These are phyloP conservation scores for Anticlea derivata DNA, from an alignment of 2,888 invertebrate species.

Conservation along the genomic window DNA sequence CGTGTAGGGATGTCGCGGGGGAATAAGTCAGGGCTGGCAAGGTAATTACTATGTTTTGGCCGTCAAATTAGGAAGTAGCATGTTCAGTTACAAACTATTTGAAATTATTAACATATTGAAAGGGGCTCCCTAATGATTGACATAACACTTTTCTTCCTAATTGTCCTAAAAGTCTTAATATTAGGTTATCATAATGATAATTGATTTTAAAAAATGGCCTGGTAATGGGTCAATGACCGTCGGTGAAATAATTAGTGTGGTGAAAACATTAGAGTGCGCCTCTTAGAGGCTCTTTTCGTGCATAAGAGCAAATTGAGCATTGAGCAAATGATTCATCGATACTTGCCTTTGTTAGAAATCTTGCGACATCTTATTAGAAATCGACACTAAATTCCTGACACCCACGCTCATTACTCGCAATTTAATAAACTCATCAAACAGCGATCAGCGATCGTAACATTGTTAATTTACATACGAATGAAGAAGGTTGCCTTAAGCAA, in stretches of 20 bases:
- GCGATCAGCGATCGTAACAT: conserved; percentile 51
- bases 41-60: not conserved
- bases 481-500: conserved; percentile 61
- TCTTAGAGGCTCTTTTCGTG: no score
- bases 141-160: no score
- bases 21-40: conserved; percentile 39
- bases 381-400: conserved; percentile 19
- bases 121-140: no score
- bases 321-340: conserved; percentile 15
- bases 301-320: no score
- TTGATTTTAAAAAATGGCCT: no score
- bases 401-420: conserved; percentile 45
- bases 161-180: no score
- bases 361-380: conserved; percentile 25
- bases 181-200: no score
- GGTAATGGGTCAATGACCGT: no score
- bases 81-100: no score
- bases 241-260: no score
- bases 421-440: conserved; percentile 66
- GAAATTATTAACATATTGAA: no score
- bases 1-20: conserved; percentile 46
- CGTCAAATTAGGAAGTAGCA: not conserved
- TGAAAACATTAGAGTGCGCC: no score
- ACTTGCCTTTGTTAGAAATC: conserved; percentile 9
- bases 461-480: conserved; percentile 58